Conservation (phyloP, 2,797 vertebrate species). For the Scolopax rusticola region DNA sequence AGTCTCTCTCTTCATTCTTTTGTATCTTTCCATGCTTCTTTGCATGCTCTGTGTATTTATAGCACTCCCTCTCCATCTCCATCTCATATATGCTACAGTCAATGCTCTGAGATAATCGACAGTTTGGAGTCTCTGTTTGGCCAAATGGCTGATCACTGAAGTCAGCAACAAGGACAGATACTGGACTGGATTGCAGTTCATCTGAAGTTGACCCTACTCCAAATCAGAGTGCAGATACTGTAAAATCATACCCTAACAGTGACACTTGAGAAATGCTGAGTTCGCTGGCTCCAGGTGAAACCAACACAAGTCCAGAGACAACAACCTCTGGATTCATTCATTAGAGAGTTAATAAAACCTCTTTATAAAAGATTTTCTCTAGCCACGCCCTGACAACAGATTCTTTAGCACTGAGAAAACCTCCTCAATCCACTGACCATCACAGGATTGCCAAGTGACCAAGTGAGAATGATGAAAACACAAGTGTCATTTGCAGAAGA, state of each 20-base stretch:
- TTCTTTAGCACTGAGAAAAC: conserved; percentile 30
- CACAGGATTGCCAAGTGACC: not conserved
- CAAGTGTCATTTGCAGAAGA: not conserved
- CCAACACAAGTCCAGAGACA: not conserved
- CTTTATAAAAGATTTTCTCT: not conserved
- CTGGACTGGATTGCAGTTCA: not conserved
- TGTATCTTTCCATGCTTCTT: fast-evolving
- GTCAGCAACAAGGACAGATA: not conserved
- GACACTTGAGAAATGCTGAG: not conserved
- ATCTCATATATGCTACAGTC: not conserved
- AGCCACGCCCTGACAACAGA: not conserved
- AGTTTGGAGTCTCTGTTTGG: not conserved
- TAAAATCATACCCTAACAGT: not conserved
- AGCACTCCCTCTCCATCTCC: not conserved
- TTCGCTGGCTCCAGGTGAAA: not conserved
- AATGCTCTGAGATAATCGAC: not conserved
- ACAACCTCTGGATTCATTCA: not conserved
- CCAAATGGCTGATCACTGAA: not conserved
- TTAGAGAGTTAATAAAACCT: not conserved
- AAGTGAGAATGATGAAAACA: conserved; percentile 8
- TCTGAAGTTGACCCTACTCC: not conserved
- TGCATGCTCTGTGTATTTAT: not conserved
- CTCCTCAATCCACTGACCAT: not conserved
- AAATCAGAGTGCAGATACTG: not conserved
- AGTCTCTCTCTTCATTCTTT: not conserved